Evolutionary conservation across 2,888 invertebrate species (phyloP).

Genomic region (Shargacucullia verbasci): DNA sequence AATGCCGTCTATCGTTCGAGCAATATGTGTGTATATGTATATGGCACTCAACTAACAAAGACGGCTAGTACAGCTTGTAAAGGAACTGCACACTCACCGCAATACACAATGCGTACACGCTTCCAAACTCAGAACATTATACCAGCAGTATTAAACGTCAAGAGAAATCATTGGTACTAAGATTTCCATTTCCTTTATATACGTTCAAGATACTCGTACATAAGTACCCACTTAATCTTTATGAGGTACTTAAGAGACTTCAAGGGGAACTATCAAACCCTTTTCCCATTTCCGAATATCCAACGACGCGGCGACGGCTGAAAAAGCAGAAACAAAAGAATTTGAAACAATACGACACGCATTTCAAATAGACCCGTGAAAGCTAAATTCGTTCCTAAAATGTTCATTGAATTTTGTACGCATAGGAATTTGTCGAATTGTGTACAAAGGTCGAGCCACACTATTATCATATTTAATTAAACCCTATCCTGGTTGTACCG

Average conservation of each 20-base stretch:
- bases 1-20: no score
- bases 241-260: conserved; percentile 31
- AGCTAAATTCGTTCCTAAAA: conserved; percentile 39
- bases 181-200: not conserved
- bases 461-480: conserved; percentile 56
- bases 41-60: no score
- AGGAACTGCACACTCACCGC: no score
- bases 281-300: conserved; percentile 12
- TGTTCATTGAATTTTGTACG: conserved; percentile 47
- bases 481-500: conserved; percentile 25
- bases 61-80: no score
- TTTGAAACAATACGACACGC: conserved; percentile 38
- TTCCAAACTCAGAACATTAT: no score
- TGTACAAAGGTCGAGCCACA: conserved; percentile 28
- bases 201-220: conserved; percentile 10
- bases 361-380: conserved; percentile 31
- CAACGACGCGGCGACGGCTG: conserved; percentile 16
- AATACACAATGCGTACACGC: no score
- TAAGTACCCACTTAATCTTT: conserved; percentile 31
- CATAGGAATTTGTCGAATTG: conserved; percentile 42
- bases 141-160: no score
- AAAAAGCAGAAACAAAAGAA: conserved; percentile 42
- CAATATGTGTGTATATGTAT: no score
- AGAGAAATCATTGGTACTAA: no score
- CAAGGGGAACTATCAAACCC: conserved; percentile 25